A percentile compares a stretch with the other conserved stretches of the same genome.
These are phyloP conservation scores for Probaryconus sp. DNA, from an alignment of 1,140 invertebrate genomes.

Conservation along the genomic window DNA sequence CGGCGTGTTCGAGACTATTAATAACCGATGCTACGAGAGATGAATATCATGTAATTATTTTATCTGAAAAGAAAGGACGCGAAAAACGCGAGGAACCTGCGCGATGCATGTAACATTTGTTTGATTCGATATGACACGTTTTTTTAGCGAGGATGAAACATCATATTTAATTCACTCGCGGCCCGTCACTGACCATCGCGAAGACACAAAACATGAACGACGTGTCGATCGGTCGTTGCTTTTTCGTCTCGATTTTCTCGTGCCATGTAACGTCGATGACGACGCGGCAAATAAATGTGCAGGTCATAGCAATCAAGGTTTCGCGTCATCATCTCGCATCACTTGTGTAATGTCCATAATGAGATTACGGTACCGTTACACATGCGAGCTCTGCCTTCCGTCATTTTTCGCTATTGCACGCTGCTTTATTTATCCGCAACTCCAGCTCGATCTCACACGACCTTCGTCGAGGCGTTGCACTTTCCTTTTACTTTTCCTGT, in stretches of 20 bases:
- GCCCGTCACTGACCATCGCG: conserved; percentile 16
- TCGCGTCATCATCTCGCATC: conserved; percentile 54
- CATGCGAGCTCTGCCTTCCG: conserved; percentile 52
- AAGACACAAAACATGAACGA: conserved; percentile 37
- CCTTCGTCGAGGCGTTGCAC: conserved; percentile 36
- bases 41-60: conserved; percentile 12
- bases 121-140: conserved; percentile 45
- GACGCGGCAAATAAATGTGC: conserved; percentile 48
- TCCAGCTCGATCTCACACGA: background rate
- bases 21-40: conserved; percentile 17
- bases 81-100: conserved; percentile 9
- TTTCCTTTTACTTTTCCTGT: conserved; percentile 58
- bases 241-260: conserved; percentile 49
- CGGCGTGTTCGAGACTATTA: background rate
- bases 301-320: conserved; percentile 54
- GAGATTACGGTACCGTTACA: conserved; percentile 59
- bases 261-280: conserved; percentile 45
- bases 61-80: conserved; percentile 24
- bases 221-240: conserved; percentile 36
- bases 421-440: conserved; percentile 34
- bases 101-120: conserved; percentile 40
- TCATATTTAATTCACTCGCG: conserved; percentile 41
- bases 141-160: conserved; percentile 32
- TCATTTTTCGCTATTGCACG: conserved; percentile 33
- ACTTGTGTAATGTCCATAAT: conserved; percentile 59